Conservation (phyloP, 2,113 vertebrate genomes). For the Nannospalax galili region DNA sequence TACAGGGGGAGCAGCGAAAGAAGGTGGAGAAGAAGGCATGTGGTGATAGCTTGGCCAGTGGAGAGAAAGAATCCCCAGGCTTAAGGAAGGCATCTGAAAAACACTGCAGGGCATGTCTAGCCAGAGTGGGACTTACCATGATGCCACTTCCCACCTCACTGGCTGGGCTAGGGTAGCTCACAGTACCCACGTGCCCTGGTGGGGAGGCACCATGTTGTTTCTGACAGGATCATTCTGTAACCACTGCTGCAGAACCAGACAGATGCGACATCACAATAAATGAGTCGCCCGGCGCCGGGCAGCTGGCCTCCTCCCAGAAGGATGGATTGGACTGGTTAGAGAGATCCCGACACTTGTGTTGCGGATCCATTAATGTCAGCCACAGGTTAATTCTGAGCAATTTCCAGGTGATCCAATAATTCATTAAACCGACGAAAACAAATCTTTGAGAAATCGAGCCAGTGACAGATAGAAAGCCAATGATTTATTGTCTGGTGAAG, state of each 20-base stretch:
- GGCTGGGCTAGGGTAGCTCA: neutral
- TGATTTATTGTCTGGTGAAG: constrained; percentile 76
- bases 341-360: constrained; percentile 72
- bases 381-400: constrained; percentile 83
- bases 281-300: neutral
- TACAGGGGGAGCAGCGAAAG: no score
- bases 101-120: neutral
- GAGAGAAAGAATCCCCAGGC: neutral
- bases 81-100: neutral
- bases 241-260: neutral
- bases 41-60: accelerated
- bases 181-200: neutral
- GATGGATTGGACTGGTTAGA: constrained; percentile 76
- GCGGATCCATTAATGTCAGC: constrained; percentile 76
- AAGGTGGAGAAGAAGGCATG: neutral
- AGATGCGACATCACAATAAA: constrained; percentile 2
- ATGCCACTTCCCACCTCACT: neutral
- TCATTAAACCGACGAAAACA: constrained; percentile 82
- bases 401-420: constrained; percentile 83
- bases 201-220: neutral
- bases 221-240: accelerated
- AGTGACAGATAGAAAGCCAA: constrained; percentile 76
- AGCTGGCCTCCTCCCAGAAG: constrained; percentile 36
- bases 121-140: neutral
- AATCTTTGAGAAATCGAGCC: constrained; percentile 78